Percentiles rank a stretch among this genome's conserved stretches.
Evolutionary conservation across 2,888 invertebrate genomes (phyloP).

Genomic region (Cacoxenus indagator): DNA sequence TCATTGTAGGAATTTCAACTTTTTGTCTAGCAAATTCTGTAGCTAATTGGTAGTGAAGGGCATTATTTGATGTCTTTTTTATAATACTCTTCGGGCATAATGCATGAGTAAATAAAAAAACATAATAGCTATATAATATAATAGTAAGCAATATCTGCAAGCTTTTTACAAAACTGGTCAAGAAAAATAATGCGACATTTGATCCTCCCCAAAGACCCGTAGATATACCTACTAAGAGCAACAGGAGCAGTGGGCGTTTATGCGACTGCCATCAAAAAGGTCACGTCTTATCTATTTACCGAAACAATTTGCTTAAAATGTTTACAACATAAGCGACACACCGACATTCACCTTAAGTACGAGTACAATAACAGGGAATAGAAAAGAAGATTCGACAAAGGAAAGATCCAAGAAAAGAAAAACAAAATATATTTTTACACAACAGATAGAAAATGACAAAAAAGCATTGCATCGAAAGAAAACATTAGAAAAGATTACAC

Average conservation of each 20-base stretch:
- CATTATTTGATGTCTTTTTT: neutral
- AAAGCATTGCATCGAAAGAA: neutral
- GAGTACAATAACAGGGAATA: neutral
- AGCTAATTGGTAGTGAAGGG: neutral
- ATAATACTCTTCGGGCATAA: neutral
- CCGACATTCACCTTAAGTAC: slow-evolving; percentile 56
- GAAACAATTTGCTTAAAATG: slow-evolving; percentile 65
- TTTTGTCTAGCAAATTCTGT: neutral
- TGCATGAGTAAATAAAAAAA: neutral
- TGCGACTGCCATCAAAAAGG: slow-evolving; percentile 47
- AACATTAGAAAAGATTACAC: slow-evolving; percentile 36
- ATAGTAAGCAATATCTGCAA: neutral
- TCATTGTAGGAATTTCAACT: neutral
- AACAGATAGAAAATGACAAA: neutral
- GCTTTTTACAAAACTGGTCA: neutral
- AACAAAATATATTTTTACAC: neutral
- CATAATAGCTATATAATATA: neutral
- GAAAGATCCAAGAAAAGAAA: neutral
- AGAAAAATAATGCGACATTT: neutral
- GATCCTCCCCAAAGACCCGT: neutral
- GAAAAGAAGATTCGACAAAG: neutral
- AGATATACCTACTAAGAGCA: slow-evolving; percentile 1
- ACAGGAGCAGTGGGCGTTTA: neutral
- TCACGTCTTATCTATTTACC: slow-evolving; percentile 65
- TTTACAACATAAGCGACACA: slow-evolving; percentile 63